Base-by-base conservation (phyloP, 2,888 invertebrate genomes). In the Globia sparganii region DNA sequence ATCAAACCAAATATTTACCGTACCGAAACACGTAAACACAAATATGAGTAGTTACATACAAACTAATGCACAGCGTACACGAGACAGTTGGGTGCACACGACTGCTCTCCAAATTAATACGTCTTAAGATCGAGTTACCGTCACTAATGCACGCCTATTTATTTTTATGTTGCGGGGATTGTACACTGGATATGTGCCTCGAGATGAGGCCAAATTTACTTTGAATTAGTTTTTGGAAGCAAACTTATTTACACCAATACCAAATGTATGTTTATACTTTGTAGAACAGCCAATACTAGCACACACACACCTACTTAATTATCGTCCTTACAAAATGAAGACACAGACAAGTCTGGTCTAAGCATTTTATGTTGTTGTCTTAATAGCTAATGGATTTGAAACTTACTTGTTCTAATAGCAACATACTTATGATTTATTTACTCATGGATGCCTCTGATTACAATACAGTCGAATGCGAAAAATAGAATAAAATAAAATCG, bases 41-140 rank as follows among this genome's bases (percentile, higher is more conserved):
- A 31, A 6, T 21, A 18, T 59, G 18, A 64, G 61, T 43, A n/a
- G n/a, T n/a, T n/a, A 78, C 72, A 53, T 31, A 72, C 74, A 58
- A 75, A 79, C 73, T 75, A 74, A 77, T 73, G 77, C 84, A 80
- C 77, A 75, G 64, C 62, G 31, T 71, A 81, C 78, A 84, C 80
- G 18, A 67, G 49, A 64, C 84, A 81, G 75, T 53, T 74, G 70
- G 80, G 77, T 81, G 88, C 88, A 86, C 86, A 86, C 83, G 90
- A 87, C 80, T 87, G 86, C 88, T 86, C 80, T 83, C 86, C 71
- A 88, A 90, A 92, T 91, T 90, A 91, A 91, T 89, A 87, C 89
- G 87, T 86, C 88, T 87, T 86, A 88, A 86, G 87, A 91, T 92
- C 90, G 88, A 85, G 90, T 92, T 92, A 90, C 90, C 75, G 88